Conservation (phyloP, 2,888 invertebrate genomes). For the Melipona bicolor region DNA sequence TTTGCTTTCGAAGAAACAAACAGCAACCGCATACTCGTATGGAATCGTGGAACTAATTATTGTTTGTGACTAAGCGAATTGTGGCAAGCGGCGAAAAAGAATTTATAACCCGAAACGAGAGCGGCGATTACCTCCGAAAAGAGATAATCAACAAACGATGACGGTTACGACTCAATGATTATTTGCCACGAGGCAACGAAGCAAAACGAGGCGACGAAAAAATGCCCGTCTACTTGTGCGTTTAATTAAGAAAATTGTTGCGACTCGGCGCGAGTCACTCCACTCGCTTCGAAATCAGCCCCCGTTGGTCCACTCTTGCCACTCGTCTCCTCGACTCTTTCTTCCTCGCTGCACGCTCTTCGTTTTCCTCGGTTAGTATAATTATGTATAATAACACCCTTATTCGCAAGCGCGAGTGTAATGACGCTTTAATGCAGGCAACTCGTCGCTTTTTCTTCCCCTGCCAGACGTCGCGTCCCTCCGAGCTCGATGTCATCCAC, state of each 20-base stretch:
- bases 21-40: background rate
- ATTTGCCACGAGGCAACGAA: conserved; percentile 17
- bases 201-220: background rate
- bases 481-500: conserved; percentile 52
- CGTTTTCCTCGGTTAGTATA: conserved; percentile 53
- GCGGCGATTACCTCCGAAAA: background rate
- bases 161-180: background rate
- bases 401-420: conserved; percentile 66
- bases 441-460: conserved; percentile 53
- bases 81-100: background rate
- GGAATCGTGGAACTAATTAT: conserved; percentile 14
- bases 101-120: conserved; percentile 6
- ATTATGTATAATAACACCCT: conserved; percentile 68
- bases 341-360: conserved; percentile 19
- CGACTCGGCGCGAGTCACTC: conserved; percentile 60
- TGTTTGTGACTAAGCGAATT: conserved; percentile 34
- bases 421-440: conserved; percentile 65
- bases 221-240: background rate
- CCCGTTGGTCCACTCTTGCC: conserved; percentile 30
- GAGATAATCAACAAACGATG: conserved; percentile 16
- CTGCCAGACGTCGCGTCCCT: conserved; percentile 13
- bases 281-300: conserved; percentile 35
- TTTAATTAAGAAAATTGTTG: conserved; percentile 63
- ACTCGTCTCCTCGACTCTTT: conserved; percentile 4
- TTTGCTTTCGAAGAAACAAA: background rate